These are phyloP conservation scores for Carabus problematicus DNA, from an alignment of 2,888 invertebrate genomes.

Conservation along the genomic window DNA sequence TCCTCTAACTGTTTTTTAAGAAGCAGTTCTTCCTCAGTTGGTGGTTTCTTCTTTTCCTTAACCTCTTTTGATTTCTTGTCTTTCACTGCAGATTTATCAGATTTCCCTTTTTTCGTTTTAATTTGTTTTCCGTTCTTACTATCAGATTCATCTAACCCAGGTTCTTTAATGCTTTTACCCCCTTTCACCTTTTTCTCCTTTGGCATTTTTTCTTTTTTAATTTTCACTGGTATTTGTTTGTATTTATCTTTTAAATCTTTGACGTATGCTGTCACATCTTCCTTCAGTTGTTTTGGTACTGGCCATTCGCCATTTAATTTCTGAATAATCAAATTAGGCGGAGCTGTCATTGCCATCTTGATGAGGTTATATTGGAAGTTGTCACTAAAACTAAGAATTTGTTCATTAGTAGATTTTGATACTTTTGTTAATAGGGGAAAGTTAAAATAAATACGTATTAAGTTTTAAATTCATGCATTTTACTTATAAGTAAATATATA, in stretches of 20 bases:
- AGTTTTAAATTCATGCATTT: neutral
- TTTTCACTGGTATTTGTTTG: slow-evolving; percentile 48
- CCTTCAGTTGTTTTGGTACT: slow-evolving; percentile 54
- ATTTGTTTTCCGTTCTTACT: slow-evolving; percentile 45
- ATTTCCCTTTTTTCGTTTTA: slow-evolving; percentile 47
- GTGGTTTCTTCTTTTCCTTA: slow-evolving; percentile 46
- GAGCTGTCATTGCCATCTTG: slow-evolving; percentile 51
- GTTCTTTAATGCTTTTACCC: slow-evolving; percentile 46
- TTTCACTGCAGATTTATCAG: slow-evolving; percentile 33
- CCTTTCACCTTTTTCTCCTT: slow-evolving; percentile 48
- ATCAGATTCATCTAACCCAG: slow-evolving; percentile 3
- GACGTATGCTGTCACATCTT: slow-evolving; percentile 46
- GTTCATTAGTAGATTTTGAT: neutral
- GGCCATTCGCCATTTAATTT: slow-evolving; percentile 54
- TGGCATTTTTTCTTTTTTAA: slow-evolving; percentile 49
- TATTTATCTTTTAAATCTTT: slow-evolving; percentile 40
- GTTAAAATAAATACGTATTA: neutral
- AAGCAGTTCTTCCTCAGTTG: slow-evolving; percentile 49
- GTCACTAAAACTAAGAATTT: slow-evolving; percentile 54
- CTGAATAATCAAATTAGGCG: slow-evolving; percentile 53
- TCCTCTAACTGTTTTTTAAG: slow-evolving; percentile 48
- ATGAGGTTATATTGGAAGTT: slow-evolving; percentile 55
- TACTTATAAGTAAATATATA: too few relatives aligned
- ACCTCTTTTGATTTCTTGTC: slow-evolving; percentile 41
- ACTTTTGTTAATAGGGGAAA: too few relatives aligned